These are phyloP conservation scores for Prunella himalayana DNA, from an alignment of 2,113 vertebrate genomes.

Conservation along the genomic window DNA sequence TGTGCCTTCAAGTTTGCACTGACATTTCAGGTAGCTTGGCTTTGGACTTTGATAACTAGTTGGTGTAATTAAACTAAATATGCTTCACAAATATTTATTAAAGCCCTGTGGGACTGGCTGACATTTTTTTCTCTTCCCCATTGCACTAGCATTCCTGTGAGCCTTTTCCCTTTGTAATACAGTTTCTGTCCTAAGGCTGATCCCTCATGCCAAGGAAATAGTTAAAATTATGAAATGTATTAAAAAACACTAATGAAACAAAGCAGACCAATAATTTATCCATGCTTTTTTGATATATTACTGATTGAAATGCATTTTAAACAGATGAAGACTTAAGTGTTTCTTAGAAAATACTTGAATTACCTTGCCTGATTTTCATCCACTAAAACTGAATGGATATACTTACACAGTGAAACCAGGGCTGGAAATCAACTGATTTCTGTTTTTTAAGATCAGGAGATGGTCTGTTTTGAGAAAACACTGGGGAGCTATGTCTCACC, in stretches of 20 bases:
- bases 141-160: background rate
- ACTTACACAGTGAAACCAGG: background rate
- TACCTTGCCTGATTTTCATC: background rate
- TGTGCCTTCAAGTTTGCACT: background rate
- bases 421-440: background rate
- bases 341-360: background rate
- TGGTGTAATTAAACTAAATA: background rate
- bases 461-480: background rate
- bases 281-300: background rate
- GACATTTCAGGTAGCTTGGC: slow-evolving; percentile 6
- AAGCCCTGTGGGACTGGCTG: background rate
- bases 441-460: background rate
- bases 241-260: background rate
- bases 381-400: background rate
- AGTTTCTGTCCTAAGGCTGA: background rate
- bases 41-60: background rate
- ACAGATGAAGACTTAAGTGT: background rate
- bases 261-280: background rate
- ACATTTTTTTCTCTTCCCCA: background rate
- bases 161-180: background rate
- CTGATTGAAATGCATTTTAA: background rate
- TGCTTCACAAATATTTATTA: background rate
- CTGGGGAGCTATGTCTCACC: background rate
- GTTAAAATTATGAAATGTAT: background rate
- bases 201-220: background rate